Evolutionary conservation across 1,140 invertebrate species (phyloP), one percentile per base, ranked within the genome.

Genomic region (Copidosoma floridanum): DNA sequence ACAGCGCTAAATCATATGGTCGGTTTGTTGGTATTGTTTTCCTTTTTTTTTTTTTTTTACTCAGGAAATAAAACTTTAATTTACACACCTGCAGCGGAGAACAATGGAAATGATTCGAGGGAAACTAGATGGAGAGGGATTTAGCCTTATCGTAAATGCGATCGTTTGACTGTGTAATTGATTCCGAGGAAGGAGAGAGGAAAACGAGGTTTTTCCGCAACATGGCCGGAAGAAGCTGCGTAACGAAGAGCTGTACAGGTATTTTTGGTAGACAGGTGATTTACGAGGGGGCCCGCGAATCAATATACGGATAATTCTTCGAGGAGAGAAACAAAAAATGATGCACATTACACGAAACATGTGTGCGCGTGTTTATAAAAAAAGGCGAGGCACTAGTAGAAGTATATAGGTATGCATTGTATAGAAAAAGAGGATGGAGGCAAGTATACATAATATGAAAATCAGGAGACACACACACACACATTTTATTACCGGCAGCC

Each of bases 401-500:
- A 29, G 52, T 54, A 29, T 52, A 51, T 48, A 66, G 16, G 11
- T 23, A 26, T 16, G 12, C 29, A 32, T 8, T 6, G 29, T 12
- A 32, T 8, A 32, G 29, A 12, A 32, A 32, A 32, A 32, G n/a
- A n/a, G 29, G 29, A 10, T 37, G 63, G 57, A 40, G 46, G 48
- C 52, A 56, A 52, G 58, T 41, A 44, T 20, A 44, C 59, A 43
- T 57, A 54, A 62, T 57, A 24, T 43, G 18, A 21, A 21, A 43
- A 18, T 18, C 40, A 40, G 27, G 23, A 44, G 38, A 32, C 46
- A 64, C 57, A 66, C 62, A 69, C 66, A 32, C 29, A 65, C 44
- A 65, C 57, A 54, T 54, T 74, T 75, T 76, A 74, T 74, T 71
- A 65, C 66, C 46, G 44, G 53, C 60, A 62, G 38, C 61, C 56